phyloP scores from a whole-genome alignment of 2,888 invertebrate genomes.

The Diplolepis rosae region DNA sequence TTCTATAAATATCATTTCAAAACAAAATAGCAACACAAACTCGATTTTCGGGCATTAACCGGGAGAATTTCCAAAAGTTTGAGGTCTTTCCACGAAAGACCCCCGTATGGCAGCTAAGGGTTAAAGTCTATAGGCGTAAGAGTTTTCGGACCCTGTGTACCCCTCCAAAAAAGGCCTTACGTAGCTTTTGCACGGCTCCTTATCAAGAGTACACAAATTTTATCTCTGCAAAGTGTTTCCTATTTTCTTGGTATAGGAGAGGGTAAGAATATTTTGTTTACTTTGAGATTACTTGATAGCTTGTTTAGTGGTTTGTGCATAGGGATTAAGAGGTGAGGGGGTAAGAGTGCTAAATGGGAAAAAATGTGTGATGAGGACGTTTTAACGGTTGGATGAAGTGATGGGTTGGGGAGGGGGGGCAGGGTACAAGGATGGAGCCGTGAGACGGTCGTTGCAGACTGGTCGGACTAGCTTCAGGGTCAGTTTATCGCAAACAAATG shows the following conservation, averaged over 20 bases:
- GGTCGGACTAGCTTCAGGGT: slow-evolving; percentile 70
- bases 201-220: no score
- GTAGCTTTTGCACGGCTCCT: background rate
- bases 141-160: no score
- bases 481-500: slow-evolving; percentile 73
- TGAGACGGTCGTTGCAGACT: slow-evolving; percentile 57
- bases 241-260: background rate
- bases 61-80: no score
- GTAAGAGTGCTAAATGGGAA: background rate
- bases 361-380: slow-evolving; percentile 16
- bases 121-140: no score
- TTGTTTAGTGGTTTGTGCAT: background rate
- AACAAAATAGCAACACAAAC: no score
- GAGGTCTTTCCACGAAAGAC: no score
- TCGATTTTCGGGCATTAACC: no score
- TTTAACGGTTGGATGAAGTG: no score
- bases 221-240: background rate
- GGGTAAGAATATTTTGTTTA: background rate
- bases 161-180: background rate
- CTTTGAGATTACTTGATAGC: background rate
- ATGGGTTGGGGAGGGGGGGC: background rate
- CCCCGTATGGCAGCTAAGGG: no score
- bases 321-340: no score
- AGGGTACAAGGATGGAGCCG: slow-evolving; percentile 38
- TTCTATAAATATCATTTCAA: no score